Percentiles rank a stretch among this genome's conserved stretches.
phyloP scores from a whole-genome alignment of 2,113 vertebrate species.

The Rattus norvegicus region DNA sequence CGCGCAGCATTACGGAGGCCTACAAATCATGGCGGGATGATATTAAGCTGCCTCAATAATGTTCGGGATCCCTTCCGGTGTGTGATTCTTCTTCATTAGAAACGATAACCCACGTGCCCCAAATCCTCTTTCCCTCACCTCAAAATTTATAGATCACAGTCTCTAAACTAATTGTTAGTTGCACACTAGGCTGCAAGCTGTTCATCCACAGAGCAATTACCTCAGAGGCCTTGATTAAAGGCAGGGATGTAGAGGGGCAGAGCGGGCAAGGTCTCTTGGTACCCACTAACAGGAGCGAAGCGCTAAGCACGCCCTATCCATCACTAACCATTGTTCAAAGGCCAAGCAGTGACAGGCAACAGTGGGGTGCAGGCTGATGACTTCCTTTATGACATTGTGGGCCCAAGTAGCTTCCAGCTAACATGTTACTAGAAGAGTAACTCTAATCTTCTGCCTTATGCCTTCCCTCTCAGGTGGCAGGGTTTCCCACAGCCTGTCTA shows the following conservation, averaged over 20 bases:
- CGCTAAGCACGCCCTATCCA: conserved; percentile 78
- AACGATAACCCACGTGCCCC: conserved; percentile 85
- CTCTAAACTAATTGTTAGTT: conserved; percentile 91
- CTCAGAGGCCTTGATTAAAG: conserved; percentile 93
- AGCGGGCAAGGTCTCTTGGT: conserved; percentile 88
- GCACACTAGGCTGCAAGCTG: conserved; percentile 88
- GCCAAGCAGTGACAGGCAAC: conserved; percentile 70
- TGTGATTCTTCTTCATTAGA: conserved; percentile 90
- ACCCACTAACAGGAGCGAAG: conserved; percentile 75
- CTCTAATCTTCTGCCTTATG: neutral
- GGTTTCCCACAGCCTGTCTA: neutral
- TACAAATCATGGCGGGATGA: conserved; percentile 94
- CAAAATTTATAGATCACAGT: conserved; percentile 90
- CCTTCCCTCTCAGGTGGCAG: neutral
- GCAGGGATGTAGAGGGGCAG: conserved; percentile 89
- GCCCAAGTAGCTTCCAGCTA: conserved; percentile 56
- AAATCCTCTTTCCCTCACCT: conserved; percentile 88
- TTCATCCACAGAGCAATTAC: conserved; percentile 91
- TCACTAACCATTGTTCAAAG: conserved; percentile 77
- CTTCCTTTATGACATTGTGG: conserved; percentile 68
- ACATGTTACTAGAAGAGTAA: conserved; percentile 57
- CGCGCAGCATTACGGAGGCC: conserved; percentile 89
- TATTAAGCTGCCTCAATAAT: conserved; percentile 91
- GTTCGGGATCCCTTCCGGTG: conserved; percentile 89
- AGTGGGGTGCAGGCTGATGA: conserved; percentile 59